Evolutionary conservation across 2,888 invertebrate species (phyloP).

Genomic region (Daptonema setosum): DNA sequence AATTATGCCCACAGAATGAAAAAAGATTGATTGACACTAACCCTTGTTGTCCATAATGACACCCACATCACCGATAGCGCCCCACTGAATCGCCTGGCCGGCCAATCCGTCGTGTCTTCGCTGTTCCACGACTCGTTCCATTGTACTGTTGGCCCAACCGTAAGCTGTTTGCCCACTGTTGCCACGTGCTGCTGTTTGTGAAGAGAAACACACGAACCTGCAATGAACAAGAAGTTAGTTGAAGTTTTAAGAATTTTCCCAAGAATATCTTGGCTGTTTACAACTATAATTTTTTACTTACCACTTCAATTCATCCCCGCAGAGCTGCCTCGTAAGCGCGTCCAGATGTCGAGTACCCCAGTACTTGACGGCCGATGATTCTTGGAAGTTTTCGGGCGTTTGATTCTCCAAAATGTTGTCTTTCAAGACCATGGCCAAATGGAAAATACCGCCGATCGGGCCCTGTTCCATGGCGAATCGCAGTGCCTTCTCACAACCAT

Average conservation of each 20-base stretch:
- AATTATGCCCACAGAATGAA: no score
- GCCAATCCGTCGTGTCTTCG: slow-evolving; percentile 63
- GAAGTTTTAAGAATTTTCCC: no score
- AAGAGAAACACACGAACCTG: slow-evolving; percentile 81
- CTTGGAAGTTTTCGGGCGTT: slow-evolving; percentile 29
- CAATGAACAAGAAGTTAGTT: no score
- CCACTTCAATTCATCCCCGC: slow-evolving; percentile 33
- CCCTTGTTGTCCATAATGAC: slow-evolving; percentile 62
- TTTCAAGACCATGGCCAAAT: slow-evolving; percentile 57
- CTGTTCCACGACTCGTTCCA: slow-evolving; percentile 76
- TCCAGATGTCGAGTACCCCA: slow-evolving; percentile 56
- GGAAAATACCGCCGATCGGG: slow-evolving; percentile 61
- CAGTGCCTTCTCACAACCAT: slow-evolving; percentile 15
- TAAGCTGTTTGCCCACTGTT: slow-evolving; percentile 84
- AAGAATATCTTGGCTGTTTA: no score
- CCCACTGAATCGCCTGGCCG: slow-evolving; percentile 78
- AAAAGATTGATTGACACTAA: no score
- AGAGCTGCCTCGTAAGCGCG: slow-evolving; percentile 47
- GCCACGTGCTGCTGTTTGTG: slow-evolving; percentile 77
- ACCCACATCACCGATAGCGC: slow-evolving; percentile 62
- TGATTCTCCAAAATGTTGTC: slow-evolving; percentile 35
- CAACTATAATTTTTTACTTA: no score
- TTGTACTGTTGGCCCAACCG: slow-evolving; percentile 75
- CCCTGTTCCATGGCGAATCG: slow-evolving; percentile 21
- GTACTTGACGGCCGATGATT: slow-evolving; percentile 60